These are phyloP conservation scores for Metallyticus violacea DNA, from an alignment of 2,888 invertebrate genomes.

Conservation along the genomic window DNA sequence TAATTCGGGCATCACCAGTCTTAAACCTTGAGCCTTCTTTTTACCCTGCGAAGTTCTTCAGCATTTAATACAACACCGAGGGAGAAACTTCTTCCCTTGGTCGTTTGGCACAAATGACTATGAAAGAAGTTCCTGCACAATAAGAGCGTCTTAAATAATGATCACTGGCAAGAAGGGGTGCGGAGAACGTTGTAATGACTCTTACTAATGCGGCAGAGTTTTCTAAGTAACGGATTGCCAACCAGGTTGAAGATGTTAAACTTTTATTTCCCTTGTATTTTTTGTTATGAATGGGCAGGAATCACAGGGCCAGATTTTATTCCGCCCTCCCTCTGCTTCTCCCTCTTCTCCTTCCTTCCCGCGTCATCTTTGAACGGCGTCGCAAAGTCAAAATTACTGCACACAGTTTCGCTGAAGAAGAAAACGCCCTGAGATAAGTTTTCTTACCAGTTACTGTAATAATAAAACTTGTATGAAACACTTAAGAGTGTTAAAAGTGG, in stretches of 20 bases:
- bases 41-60: neutral
- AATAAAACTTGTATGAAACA: neutral
- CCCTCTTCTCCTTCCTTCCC: too few species aligned
- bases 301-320: neutral
- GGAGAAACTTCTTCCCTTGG: neutral
- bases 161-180: neutral
- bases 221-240: neutral
- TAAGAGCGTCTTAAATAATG: neutral
- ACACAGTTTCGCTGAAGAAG: neutral
- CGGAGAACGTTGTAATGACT: too few species aligned
- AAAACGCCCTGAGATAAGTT: neutral
- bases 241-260: neutral
- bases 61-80: constrained; percentile 2
- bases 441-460: neutral
- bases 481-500: neutral
- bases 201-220: neutral
- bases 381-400: neutral
- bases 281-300: neutral
- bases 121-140: neutral
- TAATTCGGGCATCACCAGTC: neutral
- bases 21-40: neutral
- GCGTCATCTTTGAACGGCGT: neutral
- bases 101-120: neutral
- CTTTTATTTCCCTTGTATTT: neutral
- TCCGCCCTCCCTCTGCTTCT: neutral